phyloP scores from a whole-genome alignment of 2,113 vertebrate species.

The Oreochromis aureus region DNA sequence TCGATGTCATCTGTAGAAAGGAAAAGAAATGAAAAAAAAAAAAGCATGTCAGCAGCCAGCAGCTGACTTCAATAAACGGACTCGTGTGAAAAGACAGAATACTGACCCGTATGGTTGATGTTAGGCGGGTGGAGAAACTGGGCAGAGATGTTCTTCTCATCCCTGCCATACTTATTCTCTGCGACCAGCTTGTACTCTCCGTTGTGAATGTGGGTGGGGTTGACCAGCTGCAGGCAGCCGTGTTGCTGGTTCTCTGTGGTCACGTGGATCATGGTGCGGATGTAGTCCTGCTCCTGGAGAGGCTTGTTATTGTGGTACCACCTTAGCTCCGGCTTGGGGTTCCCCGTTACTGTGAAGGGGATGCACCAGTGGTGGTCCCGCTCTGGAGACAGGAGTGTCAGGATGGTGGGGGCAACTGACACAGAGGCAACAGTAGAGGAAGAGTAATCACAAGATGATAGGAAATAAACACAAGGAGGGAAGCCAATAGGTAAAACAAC shows the following conservation, averaged over 20 bases:
- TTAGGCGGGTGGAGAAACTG: conserved; percentile 87
- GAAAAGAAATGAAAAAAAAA: not conserved
- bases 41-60: not conserved
- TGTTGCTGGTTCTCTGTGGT: conserved; percentile 87
- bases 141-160: conserved; percentile 82
- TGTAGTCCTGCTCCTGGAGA: conserved; percentile 85
- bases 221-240: conserved; percentile 92
- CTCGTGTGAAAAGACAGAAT: not conserved
- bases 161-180: conserved; percentile 84
- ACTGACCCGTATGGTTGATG: conserved; percentile 68
- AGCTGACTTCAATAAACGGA: not conserved
- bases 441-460: conserved; percentile 42
- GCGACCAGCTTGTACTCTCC: conserved; percentile 89
- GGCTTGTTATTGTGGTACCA: conserved; percentile 85
- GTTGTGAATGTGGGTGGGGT: conserved; percentile 94
- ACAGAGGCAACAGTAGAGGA: conserved; percentile 66
- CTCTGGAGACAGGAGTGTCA: conserved; percentile 82
- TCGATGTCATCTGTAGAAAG: conserved; percentile 28
- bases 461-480: conserved; percentile 40
- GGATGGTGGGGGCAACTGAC: conserved; percentile 89
- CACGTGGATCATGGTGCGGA: conserved; percentile 87
- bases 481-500: conserved; percentile 32
- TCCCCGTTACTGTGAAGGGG: conserved; percentile 93
- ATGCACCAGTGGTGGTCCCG: conserved; percentile 96
- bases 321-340: conserved; percentile 85